Evolutionary conservation across 1,140 invertebrate genomes (phyloP).

Genomic region (Drosophila insularis): DNA sequence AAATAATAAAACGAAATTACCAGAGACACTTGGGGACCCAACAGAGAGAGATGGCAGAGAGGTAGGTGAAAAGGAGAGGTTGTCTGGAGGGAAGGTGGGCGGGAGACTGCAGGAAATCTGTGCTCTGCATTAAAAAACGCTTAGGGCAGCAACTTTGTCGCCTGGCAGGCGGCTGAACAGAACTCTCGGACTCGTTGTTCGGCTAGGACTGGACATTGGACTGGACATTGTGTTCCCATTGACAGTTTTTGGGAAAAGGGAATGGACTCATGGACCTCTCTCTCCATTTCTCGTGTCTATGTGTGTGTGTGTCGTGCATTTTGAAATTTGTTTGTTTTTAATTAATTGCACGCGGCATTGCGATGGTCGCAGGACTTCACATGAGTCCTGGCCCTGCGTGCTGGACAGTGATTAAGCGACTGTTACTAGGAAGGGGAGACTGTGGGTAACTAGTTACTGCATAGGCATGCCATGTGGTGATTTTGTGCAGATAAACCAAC

Average conservation of each 20-base stretch:
- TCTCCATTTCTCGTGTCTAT: background rate
- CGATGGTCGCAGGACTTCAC: constrained; percentile 26
- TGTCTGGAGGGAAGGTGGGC: no score
- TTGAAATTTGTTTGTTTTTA: constrained; percentile 82
- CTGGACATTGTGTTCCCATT: constrained; percentile 68
- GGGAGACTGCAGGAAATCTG: constrained; percentile 53
- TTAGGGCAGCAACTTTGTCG: constrained; percentile 77
- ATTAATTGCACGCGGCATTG: constrained; percentile 81
- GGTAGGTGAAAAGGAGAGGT: background rate
- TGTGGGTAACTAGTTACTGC: constrained; percentile 11
- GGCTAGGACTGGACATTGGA: background rate
- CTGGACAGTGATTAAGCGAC: constrained; percentile 67
- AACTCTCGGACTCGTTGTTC: background rate
- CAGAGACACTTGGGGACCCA: constrained; percentile 53
- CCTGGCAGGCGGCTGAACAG: constrained; percentile 50
- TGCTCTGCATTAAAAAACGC: constrained; percentile 78
- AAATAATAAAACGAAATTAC: constrained; percentile 81
- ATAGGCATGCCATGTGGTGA: constrained; percentile 64
- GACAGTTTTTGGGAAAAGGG: constrained; percentile 57
- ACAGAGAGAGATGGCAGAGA: background rate
- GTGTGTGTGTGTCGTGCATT: constrained; percentile 63
- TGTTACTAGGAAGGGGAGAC: constrained; percentile 20
- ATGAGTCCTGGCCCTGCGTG: constrained; percentile 53
- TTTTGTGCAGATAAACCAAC: constrained; percentile 64
- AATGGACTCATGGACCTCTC: background rate